Percentiles rank a stretch among this genome's conserved stretches.
These are phyloP conservation scores for Crocidura indochinensis DNA, from an alignment of 2,797 vertebrate species.

Conservation along the genomic window DNA sequence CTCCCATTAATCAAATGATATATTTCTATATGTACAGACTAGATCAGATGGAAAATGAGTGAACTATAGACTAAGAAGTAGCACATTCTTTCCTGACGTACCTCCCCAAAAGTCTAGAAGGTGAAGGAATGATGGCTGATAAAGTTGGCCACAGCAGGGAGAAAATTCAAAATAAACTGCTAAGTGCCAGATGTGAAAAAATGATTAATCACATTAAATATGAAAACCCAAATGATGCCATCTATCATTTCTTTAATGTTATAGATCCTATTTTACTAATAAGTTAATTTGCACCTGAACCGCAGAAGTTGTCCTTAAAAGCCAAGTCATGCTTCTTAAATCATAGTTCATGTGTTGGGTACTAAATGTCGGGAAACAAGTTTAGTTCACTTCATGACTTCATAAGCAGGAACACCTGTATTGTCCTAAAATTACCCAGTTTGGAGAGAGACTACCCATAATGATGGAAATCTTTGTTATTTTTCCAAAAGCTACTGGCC, in stretches of 20 bases:
- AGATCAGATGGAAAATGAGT: conserved; percentile 54
- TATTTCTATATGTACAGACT: conserved; percentile 32
- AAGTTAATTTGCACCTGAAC: conserved; percentile 71
- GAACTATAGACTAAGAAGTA: conserved; percentile 46
- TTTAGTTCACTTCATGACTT: not conserved
- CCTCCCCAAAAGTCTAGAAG: conserved; percentile 13
- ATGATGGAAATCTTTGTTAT: not conserved
- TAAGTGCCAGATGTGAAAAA: conserved; percentile 73
- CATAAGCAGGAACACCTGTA: not conserved
- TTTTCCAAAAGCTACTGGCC: not conserved
- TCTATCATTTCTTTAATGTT: conserved; percentile 82
- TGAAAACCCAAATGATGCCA: conserved; percentile 79
- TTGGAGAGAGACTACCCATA: not conserved
- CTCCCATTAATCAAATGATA: conserved; percentile 59
- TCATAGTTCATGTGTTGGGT: conserved; percentile 36
- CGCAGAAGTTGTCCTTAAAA: conserved; percentile 60
- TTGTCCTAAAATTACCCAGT: not conserved
- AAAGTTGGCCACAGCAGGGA: conserved; percentile 71
- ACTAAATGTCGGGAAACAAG: not conserved
- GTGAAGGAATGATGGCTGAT: conserved; percentile 63
- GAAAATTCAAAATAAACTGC: conserved; percentile 74
- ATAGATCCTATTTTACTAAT: conserved; percentile 77
- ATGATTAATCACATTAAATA: conserved; percentile 80
- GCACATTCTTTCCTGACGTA: conserved; percentile 40
- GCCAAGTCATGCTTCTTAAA: conserved; percentile 53